Evolutionary conservation across 2,113 vertebrate species (phyloP), one percentile per base, ranked within the genome.

Genomic region (Gymnocephalus cernua): DNA sequence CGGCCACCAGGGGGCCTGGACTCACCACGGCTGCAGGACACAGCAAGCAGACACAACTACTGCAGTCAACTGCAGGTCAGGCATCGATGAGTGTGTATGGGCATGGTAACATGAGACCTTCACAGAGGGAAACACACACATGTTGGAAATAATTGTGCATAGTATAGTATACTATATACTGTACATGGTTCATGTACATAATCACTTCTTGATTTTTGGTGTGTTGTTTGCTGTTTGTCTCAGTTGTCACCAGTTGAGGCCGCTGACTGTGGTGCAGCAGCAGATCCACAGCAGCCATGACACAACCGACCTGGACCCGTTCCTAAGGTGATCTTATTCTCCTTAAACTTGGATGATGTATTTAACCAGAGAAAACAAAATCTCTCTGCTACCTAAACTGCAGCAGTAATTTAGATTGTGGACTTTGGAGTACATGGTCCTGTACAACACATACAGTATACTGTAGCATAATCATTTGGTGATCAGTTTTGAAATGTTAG

Each of bases 51-150:
- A 90, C 14, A 44, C 86, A 35, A 18, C 84, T 1, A 12, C 67
- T n/a, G 85, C 72, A 25, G 79, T 96, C 69, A 96, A 80, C 86
- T 97, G 96, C 95, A 97, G 96, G 97, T 97, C 85, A 51, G 14
- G 12, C 21, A 7, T 10, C 4, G 56, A n/a, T 44, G 2, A 59
- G n/a, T 41, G 4, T 66, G 3, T 51, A 14, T 38, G 11, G 10
- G 21, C 27, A 10, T 35, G 35, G 65, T 14, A 23, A 51, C 4
- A 18, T 25, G 6, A 66, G 44, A 73, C 21, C 47, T 29, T 63
- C 16, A 59, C 29, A 47, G 18, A 54, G 18, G 38, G 44, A 69
- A 74, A 56, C 32, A 27, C 21, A 41, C 45, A 32, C 21, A 21
- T 50, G 57, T 11, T 74, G n/a, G 4, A 58, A 0, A 53, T 3